phyloP scores from a whole-genome alignment of 2,113 vertebrate species.

The Passer domesticus region DNA sequence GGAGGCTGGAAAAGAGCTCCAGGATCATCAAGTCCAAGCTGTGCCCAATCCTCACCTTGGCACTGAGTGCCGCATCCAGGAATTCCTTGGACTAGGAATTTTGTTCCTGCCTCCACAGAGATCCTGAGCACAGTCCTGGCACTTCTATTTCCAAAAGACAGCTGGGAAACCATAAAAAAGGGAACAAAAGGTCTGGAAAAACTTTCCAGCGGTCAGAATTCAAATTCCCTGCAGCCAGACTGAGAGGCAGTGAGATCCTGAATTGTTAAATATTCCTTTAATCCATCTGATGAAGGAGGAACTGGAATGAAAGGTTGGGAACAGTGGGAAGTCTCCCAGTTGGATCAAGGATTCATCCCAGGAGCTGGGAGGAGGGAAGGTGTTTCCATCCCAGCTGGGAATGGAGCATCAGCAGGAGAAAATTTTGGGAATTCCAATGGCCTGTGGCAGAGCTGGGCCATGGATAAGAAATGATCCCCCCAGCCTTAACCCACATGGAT shows the following conservation, averaged over 20 bases:
- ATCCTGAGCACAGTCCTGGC: neutral
- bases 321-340: neutral
- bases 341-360: accelerated
- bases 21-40: accelerated
- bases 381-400: neutral
- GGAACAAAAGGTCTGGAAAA: neutral
- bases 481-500: neutral
- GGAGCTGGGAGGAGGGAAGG: neutral
- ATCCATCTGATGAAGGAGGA: neutral
- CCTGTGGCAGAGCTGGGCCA: neutral
- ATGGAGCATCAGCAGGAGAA: neutral
- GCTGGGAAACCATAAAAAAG: neutral
- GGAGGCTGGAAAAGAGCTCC: neutral
- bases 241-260: neutral
- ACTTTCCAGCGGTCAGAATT: neutral
- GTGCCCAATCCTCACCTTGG: accelerated
- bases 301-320: neutral
- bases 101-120: neutral
- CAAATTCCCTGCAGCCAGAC: neutral
- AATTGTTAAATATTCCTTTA: neutral
- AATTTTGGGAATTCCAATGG: accelerated
- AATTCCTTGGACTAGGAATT: neutral
- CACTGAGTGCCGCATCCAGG: neutral
- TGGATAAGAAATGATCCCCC: neutral
- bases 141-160: neutral